Percentiles rank a stretch among this genome's conserved stretches.
phyloP scores from a whole-genome alignment of 2,888 invertebrate genomes.

The Pegoplata infirma region DNA sequence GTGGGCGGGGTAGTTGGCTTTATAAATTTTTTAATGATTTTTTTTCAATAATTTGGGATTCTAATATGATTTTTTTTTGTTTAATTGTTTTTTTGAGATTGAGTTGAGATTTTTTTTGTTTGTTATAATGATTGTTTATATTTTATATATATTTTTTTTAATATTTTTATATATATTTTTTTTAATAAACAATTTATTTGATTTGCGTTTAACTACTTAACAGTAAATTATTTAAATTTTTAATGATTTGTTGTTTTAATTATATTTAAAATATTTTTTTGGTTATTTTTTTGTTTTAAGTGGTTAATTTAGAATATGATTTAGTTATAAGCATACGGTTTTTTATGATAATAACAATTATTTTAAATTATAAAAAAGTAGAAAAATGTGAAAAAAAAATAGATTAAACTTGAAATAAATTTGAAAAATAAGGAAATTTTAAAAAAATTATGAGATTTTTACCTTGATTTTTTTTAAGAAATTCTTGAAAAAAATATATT shows the following conservation, averaged over 20 bases:
- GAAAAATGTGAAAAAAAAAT: slow-evolving; percentile 4
- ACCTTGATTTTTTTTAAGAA: too few species aligned
- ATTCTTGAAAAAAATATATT: too few species aligned
- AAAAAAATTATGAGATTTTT: too few species aligned
- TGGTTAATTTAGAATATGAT: slow-evolving; percentile 41
- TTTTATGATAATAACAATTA: not conserved
- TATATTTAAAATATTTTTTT: slow-evolving; percentile 43
- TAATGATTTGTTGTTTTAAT: slow-evolving; percentile 30
- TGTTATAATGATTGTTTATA: slow-evolving; percentile 41
- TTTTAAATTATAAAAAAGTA: slow-evolving; percentile 3
- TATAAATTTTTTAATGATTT: slow-evolving; percentile 41
- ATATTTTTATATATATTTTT: slow-evolving; percentile 34
- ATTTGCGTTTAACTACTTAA: slow-evolving; percentile 63
- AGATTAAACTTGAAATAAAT: not conserved
- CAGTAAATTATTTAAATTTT: slow-evolving; percentile 50
- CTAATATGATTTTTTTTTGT: slow-evolving; percentile 13
- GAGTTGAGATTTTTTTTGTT: slow-evolving; percentile 16
- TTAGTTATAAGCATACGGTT: slow-evolving; percentile 21
- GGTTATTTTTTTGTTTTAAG: slow-evolving; percentile 32
- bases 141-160: slow-evolving; percentile 19
- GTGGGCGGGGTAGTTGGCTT: slow-evolving; percentile 60
- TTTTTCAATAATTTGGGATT: slow-evolving; percentile 19
- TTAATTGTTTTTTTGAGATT: slow-evolving; percentile 22
- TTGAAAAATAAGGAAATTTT: not conserved
- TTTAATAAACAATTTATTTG: slow-evolving; percentile 57